Percentiles rank a stretch among this genome's conserved stretches.
Evolutionary conservation across 2,888 invertebrate species (phyloP).

Genomic region (Pollenia labialis): DNA sequence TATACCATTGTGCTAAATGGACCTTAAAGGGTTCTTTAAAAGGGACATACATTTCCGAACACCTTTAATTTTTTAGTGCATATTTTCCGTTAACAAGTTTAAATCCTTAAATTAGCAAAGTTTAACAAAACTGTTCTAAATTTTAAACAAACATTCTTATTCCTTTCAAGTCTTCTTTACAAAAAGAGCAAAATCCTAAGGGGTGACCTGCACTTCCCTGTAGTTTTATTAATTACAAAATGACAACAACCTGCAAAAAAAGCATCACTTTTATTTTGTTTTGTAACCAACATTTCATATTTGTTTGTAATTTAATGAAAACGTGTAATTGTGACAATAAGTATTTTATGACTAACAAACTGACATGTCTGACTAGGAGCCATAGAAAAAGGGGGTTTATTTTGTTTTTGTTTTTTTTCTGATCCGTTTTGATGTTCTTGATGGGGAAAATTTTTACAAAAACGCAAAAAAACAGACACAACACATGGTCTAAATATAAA

Average conservation of each 20-base stretch:
- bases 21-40: too few relatives aligned
- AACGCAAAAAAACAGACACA: not conserved
- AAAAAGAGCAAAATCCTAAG: not conserved
- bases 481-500: conserved; percentile 17
- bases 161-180: too few relatives aligned
- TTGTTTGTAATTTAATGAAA: conserved; percentile 63
- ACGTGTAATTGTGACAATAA: conserved; percentile 69
- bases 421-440: conserved; percentile 29
- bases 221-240: not conserved
- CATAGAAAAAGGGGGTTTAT: not conserved
- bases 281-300: conserved; percentile 26
- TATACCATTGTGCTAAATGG: too few relatives aligned
- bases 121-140: too few relatives aligned
- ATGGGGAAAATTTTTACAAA: conserved; percentile 24
- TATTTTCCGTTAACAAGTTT: too few relatives aligned
- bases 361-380: conserved; percentile 35
- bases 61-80: too few relatives aligned
- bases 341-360: conserved; percentile 19
- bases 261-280: not conserved
- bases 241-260: not conserved
- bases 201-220: not conserved
- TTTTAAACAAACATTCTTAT: too few relatives aligned
- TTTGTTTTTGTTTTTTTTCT: not conserved
- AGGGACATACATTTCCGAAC: too few relatives aligned
- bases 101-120: too few relatives aligned